Base-by-base conservation (phyloP, 2,113 vertebrate species). In the Amphiprion percula region DNA sequence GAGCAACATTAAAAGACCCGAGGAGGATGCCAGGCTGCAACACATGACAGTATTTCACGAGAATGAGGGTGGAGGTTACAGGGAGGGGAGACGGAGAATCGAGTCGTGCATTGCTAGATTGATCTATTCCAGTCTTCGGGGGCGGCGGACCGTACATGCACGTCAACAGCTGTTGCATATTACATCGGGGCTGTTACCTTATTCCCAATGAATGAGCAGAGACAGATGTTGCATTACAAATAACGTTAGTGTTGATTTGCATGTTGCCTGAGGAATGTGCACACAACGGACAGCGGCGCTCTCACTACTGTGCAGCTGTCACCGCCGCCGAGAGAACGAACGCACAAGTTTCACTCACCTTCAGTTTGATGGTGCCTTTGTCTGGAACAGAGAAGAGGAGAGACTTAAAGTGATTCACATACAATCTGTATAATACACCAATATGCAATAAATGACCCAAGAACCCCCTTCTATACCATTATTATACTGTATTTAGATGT, bases 301-400 rank as follows among this genome's bases (percentile, higher is more conserved):
- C 85, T 86, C 84, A 86, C 87, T 90, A 83, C 87, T 77, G 90
- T 88, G 83, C 92, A 91, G 88, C 82, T 91, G 91, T 82, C 82
- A 77, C 72, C 23, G 19, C 73, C 66, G 23, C 44, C 15, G 30
- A 19, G 49, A n/a, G 49, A 50, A 76, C 62, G 41, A 60, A 44
- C n/a, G 53, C 41, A 61, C 53, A 49, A 55, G 49, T 50, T 46
- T 10, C 28, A 81, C 96, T 96, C 88, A 98, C 97, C 97, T 97
- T 96, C 69, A 99, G 87, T 74, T 95, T 97, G 84, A 98, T 90
- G 53, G 94, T 96, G 82, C 96, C 96, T 96, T 98, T 99, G 88
- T 97, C 97, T 98, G 82, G 89, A 95, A 94, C 16, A 7, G 62
- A 84, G 79, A 80, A 30, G 79, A 59, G 14, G 4, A 77, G 39